Evolutionary conservation across 2,888 invertebrate genomes (phyloP).

Genomic region (Linnaemya tessellans): DNA sequence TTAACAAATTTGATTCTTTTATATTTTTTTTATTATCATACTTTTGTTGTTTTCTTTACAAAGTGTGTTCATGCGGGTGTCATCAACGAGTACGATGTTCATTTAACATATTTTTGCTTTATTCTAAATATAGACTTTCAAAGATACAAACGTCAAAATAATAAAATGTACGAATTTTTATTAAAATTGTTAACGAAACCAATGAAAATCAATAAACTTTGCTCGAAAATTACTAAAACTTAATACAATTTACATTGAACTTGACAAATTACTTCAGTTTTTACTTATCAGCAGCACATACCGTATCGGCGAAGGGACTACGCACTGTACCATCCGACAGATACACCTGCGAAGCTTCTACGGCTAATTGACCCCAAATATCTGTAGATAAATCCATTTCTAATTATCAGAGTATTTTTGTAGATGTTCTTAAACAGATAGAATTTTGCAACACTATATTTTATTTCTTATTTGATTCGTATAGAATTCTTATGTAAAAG

Average conservation of each 20-base stretch:
- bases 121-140: constrained; percentile 63
- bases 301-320: constrained; percentile 93
- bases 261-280: constrained; percentile 45
- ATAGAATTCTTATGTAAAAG: constrained; percentile 64
- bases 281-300: constrained; percentile 83
- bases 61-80: constrained; percentile 52
- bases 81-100: constrained; percentile 35
- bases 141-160: constrained; percentile 23
- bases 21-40: too few relatives aligned
- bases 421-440: constrained; percentile 12
- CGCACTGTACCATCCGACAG: constrained; percentile 91
- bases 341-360: constrained; percentile 94
- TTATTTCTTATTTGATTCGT: constrained; percentile 16
- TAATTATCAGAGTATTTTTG: constrained; percentile 62
- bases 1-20: too few relatives aligned
- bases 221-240: not conserved
- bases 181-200: not conserved
- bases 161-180: constrained; percentile 4
- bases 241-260: constrained; percentile 42
- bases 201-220: not conserved
- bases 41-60: constrained; percentile 24
- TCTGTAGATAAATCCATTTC: constrained; percentile 89
- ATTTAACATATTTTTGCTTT: constrained; percentile 83
- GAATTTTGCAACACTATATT: not conserved
- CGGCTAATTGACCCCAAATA: constrained; percentile 94